Percentiles rank a stretch among this genome's conserved stretches.
Conservation (phyloP, 30 jellyfish, hydroid and myxozoan species). For the Turritopsis rubra region DNA sequence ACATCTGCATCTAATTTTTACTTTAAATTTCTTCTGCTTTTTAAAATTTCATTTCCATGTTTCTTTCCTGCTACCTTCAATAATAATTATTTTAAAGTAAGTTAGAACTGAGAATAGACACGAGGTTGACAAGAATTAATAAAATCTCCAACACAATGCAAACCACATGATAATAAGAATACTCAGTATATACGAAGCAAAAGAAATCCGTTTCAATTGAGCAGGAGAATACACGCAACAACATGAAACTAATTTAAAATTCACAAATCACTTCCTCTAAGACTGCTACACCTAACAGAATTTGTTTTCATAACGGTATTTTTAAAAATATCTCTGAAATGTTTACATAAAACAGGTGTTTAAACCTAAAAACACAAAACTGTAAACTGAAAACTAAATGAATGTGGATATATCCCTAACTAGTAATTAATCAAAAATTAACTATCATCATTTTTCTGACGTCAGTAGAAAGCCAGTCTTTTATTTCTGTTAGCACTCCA, state of each 20-base stretch:
- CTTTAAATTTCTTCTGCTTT: background rate
- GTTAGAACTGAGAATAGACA: background rate
- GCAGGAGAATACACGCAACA: too few relatives aligned
- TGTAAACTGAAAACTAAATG: too few relatives aligned
- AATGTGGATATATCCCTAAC: too few relatives aligned
- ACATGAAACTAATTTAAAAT: background rate
- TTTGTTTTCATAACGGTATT: background rate
- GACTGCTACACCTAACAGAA: background rate
- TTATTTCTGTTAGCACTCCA: background rate
- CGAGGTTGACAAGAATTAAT: background rate
- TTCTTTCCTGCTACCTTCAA: background rate
- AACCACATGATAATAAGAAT: too few relatives aligned
- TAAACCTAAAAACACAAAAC: background rate
- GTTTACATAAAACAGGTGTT: background rate
- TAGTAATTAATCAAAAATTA: too few relatives aligned
- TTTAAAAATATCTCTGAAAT: background rate
- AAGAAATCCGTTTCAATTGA: too few relatives aligned
- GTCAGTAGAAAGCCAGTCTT: too few relatives aligned
- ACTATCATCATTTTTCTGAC: too few relatives aligned
- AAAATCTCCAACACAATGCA: too few relatives aligned
- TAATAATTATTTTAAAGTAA: too few relatives aligned
- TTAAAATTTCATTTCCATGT: background rate
- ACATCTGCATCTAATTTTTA: background rate
- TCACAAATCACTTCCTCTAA: background rate
- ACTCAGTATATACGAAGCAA: too few relatives aligned